Conservation (phyloP, 2,888 invertebrate genomes). For the Xanthostigma xanthostigma region DNA sequence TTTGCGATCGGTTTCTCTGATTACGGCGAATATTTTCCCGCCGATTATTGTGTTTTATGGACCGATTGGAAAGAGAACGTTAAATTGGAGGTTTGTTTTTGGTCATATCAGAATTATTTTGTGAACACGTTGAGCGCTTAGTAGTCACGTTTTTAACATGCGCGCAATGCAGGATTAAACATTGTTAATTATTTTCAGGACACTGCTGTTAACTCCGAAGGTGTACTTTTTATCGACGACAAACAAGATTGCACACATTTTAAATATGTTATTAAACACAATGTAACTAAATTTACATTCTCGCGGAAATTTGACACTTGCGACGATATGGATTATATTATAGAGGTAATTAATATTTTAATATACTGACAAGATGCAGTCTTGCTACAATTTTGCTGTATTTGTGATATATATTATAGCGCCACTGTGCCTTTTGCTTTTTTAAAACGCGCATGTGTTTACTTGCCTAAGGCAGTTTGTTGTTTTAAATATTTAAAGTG, state of each 20-base stretch:
- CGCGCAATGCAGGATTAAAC: neutral
- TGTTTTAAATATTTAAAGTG: too few relatives aligned
- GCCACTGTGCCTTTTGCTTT: too few relatives aligned
- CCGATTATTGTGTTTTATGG: conserved; percentile 75
- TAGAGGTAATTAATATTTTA: conserved; percentile 39
- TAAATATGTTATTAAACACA: conserved; percentile 29
- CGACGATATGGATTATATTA: conserved; percentile 56
- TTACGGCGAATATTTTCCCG: conserved; percentile 52
- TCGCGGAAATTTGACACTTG: conserved; percentile 74
- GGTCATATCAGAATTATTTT: neutral
- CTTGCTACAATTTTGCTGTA: too few relatives aligned
- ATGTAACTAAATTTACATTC: conserved; percentile 54
- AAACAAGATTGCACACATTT: conserved; percentile 62
- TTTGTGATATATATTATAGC: too few relatives aligned
- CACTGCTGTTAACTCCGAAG: conserved; percentile 49
- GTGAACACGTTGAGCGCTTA: neutral
- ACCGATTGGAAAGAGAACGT: conserved; percentile 46
- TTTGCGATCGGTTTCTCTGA: conserved; percentile 79
- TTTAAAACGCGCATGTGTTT: too few relatives aligned
- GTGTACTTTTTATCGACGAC: conserved; percentile 48
- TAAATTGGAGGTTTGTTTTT: conserved; percentile 34
- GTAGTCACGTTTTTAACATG: neutral
- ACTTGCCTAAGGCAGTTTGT: too few relatives aligned
- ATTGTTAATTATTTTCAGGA: conserved; percentile 38
- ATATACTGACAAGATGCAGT: too few relatives aligned